phyloP scores from a whole-genome alignment of 2,888 invertebrate genomes.

The Argyra leucocephala region DNA sequence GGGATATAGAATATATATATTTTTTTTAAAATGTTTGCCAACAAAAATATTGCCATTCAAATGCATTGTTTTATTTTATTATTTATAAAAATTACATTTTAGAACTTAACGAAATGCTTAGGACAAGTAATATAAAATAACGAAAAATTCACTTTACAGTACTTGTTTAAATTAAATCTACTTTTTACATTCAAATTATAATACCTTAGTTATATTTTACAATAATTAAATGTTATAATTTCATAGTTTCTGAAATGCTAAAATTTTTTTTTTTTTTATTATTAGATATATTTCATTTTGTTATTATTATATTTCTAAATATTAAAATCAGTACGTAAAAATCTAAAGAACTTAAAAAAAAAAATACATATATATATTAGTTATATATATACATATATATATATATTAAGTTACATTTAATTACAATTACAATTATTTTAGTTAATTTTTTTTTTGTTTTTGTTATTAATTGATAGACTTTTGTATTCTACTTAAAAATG shows the following conservation, averaged over 20 bases:
- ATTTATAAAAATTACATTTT: constrained; percentile 3
- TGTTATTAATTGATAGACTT: constrained; percentile 21
- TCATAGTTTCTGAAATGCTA: too few relatives aligned
- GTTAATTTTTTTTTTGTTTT: background rate
- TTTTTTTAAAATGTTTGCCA: too few relatives aligned
- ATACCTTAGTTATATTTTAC: background rate
- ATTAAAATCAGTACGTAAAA: constrained; percentile 4
- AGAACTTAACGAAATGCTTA: background rate
- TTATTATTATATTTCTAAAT: background rate
- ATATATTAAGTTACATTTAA: too few relatives aligned
- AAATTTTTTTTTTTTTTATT: too few relatives aligned
- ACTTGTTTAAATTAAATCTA: background rate
- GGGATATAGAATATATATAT: too few relatives aligned
- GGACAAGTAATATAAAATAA: background rate
- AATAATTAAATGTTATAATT: background rate
- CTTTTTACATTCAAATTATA: background rate
- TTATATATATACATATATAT: background rate
- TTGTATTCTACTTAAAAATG: constrained; percentile 30
- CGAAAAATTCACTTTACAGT: too few relatives aligned
- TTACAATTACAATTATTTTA: background rate
- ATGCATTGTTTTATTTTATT: background rate
- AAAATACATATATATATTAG: too few relatives aligned
- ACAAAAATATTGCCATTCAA: too few relatives aligned
- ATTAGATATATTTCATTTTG: background rate
- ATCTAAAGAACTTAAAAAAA: constrained; percentile 5